Percentiles rank a stretch among this genome's conserved stretches.
These are phyloP conservation scores for Acrobasis consociella DNA, from an alignment of 2,888 invertebrate genomes.

Conservation along the genomic window DNA sequence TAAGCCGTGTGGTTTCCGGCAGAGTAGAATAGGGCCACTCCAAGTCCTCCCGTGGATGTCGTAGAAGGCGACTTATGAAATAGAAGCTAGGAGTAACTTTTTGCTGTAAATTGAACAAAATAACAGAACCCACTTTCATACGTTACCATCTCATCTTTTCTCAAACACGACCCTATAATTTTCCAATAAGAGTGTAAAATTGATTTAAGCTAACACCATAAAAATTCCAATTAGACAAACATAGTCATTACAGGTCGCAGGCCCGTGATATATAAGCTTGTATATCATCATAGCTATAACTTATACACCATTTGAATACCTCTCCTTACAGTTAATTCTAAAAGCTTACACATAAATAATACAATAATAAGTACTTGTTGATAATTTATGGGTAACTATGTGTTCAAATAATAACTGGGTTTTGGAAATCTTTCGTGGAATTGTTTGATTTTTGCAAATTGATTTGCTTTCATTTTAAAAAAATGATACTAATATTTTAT, in stretches of 20 bases:
- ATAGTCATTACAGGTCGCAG: background rate
- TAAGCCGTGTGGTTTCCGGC: too few species aligned
- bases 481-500: too few species aligned
- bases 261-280: background rate
- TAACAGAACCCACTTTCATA: background rate
- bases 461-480: background rate
- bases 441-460: background rate
- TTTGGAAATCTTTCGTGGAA: background rate
- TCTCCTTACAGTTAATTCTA: background rate
- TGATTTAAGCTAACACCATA: slow-evolving; percentile 10
- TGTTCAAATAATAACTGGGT: background rate
- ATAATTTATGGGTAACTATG: background rate
- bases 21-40: too few species aligned
- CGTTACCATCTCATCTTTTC: background rate
- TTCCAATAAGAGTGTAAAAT: slow-evolving; percentile 14
- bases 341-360: slow-evolving; percentile 14
- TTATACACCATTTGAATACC: background rate
- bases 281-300: slow-evolving; percentile 9
- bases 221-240: slow-evolving; percentile 11
- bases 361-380: slow-evolving; percentile 2
- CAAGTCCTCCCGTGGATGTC: too few species aligned
- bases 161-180: background rate
- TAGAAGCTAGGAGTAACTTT: too few species aligned
- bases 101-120: background rate
- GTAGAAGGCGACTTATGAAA: too few species aligned